Percentiles rank a stretch among this genome's conserved stretches.
phyloP scores from a whole-genome alignment of 2,888 invertebrate species.

The Luperina testacea region DNA sequence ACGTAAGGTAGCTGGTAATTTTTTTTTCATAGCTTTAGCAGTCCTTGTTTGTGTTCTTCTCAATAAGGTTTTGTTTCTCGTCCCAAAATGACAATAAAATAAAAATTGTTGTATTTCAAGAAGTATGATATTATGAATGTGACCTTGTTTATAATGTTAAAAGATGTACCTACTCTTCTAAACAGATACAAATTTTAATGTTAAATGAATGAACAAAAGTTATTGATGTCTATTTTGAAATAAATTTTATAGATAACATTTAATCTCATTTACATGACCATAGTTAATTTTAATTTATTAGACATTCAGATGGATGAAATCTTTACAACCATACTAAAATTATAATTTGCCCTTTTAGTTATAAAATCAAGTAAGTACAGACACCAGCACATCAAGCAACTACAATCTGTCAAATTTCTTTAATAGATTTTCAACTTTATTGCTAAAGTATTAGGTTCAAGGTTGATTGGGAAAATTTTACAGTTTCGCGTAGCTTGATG shows the following conservation, averaged over 20 bases:
- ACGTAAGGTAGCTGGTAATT: neutral
- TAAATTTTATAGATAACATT: neutral
- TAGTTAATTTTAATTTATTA: neutral
- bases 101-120: neutral
- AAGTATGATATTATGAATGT: neutral
- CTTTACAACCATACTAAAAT: neutral
- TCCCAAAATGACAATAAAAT: neutral
- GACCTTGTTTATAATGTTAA: conserved; percentile 13
- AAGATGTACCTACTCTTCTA: neutral
- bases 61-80: neutral
- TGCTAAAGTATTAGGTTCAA: too few species aligned
- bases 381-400: too few species aligned
- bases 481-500: too few species aligned
- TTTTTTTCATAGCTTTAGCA: neutral
- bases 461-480: too few species aligned
- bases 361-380: neutral
- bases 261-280: neutral
- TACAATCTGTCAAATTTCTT: too few species aligned
- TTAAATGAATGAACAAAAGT: neutral
- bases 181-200: neutral
- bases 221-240: neutral
- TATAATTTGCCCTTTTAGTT: neutral
- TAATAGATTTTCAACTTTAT: too few species aligned
- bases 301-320: too few species aligned
- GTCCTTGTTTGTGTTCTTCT: neutral